Conservation (phyloP, 2,113 vertebrate genomes). For the Heteronetta atricapilla region DNA sequence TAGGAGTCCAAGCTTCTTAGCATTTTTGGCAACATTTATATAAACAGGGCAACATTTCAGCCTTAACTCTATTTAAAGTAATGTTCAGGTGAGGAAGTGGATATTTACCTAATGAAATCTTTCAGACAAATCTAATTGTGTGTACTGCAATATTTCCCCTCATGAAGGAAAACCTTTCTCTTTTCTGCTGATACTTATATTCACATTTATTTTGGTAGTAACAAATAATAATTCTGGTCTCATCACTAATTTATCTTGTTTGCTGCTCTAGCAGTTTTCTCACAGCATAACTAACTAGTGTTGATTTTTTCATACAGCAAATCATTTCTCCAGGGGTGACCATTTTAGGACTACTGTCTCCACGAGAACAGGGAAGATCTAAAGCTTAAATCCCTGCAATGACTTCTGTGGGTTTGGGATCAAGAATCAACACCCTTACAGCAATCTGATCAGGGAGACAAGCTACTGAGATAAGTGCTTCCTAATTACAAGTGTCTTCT, state of each 20-base stretch:
- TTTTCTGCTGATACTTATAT: background rate
- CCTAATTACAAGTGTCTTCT: background rate
- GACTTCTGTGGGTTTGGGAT: background rate
- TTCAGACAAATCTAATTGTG: background rate
- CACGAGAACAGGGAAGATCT: background rate
- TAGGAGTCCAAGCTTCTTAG: background rate
- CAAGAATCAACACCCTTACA: background rate
- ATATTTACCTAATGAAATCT: background rate
- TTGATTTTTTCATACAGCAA: background rate
- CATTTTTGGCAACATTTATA: background rate
- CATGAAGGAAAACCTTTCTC: background rate
- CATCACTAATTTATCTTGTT: slow-evolving; percentile 2
- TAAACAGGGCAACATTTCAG: background rate
- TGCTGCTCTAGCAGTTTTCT: background rate
- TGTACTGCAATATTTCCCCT: background rate
- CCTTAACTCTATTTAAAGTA: background rate
- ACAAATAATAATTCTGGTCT: background rate
- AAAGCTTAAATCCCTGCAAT: background rate
- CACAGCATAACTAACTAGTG: background rate
- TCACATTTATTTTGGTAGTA: background rate
- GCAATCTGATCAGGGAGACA: background rate
- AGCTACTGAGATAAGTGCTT: background rate
- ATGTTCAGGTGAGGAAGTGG: background rate
- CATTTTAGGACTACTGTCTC: slow-evolving; percentile 4
- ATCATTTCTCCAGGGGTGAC: background rate